A percentile compares a stretch with the other conserved stretches of the same genome.
Evolutionary conservation across 2,888 invertebrate species (phyloP).

Genomic region (Prostheceraeus crozeri): DNA sequence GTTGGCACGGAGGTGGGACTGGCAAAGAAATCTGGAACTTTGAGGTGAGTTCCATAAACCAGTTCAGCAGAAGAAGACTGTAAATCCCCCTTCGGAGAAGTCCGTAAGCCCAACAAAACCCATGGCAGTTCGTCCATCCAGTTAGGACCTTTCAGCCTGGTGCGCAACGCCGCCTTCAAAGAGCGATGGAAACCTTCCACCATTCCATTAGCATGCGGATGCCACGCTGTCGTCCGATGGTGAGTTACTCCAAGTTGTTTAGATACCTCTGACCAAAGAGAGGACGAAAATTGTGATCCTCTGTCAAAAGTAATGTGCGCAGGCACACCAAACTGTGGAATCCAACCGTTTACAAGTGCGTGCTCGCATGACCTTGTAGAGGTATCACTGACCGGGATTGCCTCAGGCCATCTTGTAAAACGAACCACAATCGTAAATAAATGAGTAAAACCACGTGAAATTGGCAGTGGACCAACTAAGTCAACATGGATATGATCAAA

Average conservation of each 20-base stretch:
- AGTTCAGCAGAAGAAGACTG: constrained; percentile 1
- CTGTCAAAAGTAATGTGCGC: constrained; percentile 47
- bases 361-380: constrained; percentile 47
- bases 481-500: too few relatives aligned
- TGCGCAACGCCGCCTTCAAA: constrained; percentile 51
- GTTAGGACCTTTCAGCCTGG: constrained; percentile 24
- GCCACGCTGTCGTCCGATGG: constrained; percentile 9
- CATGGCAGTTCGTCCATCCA: constrained; percentile 47
- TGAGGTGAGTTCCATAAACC: too few relatives aligned
- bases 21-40: too few relatives aligned
- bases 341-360: constrained; percentile 52
- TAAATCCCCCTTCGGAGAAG: constrained; percentile 23
- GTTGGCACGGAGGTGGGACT: too few relatives aligned
- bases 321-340: constrained; percentile 50
- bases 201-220: constrained; percentile 51
- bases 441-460: constrained; percentile 42
- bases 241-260: constrained; percentile 16
- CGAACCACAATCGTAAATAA: constrained; percentile 45
- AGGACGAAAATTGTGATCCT: constrained; percentile 45
- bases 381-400: too few relatives aligned
- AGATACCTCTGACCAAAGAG: constrained; percentile 40
- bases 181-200: constrained; percentile 55
- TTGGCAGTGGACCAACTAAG: too few relatives aligned
- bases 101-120: constrained; percentile 47
- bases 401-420: constrained; percentile 41